Evolutionary conservation across 2,797 vertebrate genomes (phyloP), one percentile per base, ranked within the genome.

Genomic region (Discoglossus pictus): DNA sequence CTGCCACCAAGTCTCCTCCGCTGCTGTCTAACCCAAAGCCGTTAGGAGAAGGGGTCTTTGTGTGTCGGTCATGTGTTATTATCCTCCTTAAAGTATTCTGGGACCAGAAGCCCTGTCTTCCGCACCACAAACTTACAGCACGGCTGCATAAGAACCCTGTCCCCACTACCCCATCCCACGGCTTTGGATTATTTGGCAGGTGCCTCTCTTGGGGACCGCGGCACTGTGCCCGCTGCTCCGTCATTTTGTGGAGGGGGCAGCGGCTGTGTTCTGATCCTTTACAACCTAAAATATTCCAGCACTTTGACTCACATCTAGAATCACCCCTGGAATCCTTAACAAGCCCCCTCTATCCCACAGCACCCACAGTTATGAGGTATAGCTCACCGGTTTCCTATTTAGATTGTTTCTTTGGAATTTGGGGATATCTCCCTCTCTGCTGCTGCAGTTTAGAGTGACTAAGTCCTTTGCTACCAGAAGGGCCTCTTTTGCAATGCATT

Each of bases 161-260:
- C 50, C 16, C 61, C 58, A 44, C 38, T 68, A 65, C 61, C 77
- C 81, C 78, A 71, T 54, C 59, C 42, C 24, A 40, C 17, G 62
- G 70, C 62, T 89, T 88, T 91, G 91, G 89, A 90, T 90, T 91
- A 86, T 87, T 88, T 86, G 85, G 85, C 61, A 71, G 53, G 55
- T 71, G 53, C 44, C 61, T 71, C 61, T 65, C 68, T 39, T 58
- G 46, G 68, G 68, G 65, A 61, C 68, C 61, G 20, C 50, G 23
- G 68, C 68, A 71, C 68, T 71, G 68, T 71, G 68, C 53, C 53
- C 68, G 31, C 50, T 71, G 53, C 61, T 58, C 38, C 52, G 12
- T 64, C 61, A 38, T 24, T 36, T 50, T 20, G 27, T 40, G 38
- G 46, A 59, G 38, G 68, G 31, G 40, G 68, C 61, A 71, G 63